These are phyloP conservation scores for Idaea biselata DNA, from an alignment of 2,888 invertebrate genomes.

Conservation along the genomic window DNA sequence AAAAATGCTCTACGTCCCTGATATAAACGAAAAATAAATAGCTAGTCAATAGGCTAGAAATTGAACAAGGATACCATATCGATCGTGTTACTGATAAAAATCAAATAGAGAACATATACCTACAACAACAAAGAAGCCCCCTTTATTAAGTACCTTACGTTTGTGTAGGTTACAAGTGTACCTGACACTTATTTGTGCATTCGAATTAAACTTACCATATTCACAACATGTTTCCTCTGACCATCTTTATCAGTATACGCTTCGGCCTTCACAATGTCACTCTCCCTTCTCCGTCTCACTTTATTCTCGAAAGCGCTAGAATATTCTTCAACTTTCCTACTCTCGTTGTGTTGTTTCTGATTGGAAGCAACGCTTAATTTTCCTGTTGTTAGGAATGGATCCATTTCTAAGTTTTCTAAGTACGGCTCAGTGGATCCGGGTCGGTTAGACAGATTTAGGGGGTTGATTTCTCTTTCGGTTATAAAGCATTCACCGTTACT, in stretches of 20 bases:
- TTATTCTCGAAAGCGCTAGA: conserved; percentile 60
- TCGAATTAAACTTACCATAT: conserved; percentile 82
- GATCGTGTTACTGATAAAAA: too few species aligned
- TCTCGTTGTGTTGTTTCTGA: conserved; percentile 58
- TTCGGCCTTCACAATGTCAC: conserved; percentile 86
- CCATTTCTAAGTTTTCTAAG: conserved; percentile 74
- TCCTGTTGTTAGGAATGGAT: conserved; percentile 58
- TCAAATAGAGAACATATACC: too few species aligned
- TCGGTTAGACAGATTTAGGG: conserved; percentile 78
- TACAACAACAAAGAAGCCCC: too few species aligned
- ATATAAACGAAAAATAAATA: too few species aligned
- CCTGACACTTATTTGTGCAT: too few species aligned
- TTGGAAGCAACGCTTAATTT: conserved; percentile 61
- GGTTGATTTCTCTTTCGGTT: conserved; percentile 82
- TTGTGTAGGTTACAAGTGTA: too few species aligned
- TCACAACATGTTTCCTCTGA: conserved; percentile 85
- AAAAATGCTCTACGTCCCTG: too few species aligned
- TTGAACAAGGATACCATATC: too few species aligned
- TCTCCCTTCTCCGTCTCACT: conserved; percentile 82
- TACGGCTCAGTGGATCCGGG: conserved; percentile 68
- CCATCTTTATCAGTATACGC: conserved; percentile 85
- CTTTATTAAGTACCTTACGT: too few species aligned
- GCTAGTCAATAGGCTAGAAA: too few species aligned
- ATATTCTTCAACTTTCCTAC: conserved; percentile 49
- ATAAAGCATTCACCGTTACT: conserved; percentile 85